Conservation (phyloP, 2,113 vertebrate species). For the Phycodurus eques region DNA sequence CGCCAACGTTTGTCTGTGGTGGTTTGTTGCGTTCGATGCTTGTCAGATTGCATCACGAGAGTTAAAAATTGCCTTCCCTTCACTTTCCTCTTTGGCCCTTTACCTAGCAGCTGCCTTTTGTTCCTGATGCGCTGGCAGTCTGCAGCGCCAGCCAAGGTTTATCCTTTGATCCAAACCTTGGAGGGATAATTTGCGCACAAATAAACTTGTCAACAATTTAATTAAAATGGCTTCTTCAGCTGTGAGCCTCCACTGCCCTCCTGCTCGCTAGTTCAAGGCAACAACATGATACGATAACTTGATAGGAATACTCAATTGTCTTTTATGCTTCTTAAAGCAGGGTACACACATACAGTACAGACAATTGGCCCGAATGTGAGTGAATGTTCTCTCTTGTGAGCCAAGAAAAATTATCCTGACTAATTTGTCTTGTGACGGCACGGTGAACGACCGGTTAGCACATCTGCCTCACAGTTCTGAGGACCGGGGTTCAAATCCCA, state of each 20-base stretch:
- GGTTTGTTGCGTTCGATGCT: slow-evolving; percentile 39
- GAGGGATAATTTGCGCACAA: slow-evolving; percentile 57
- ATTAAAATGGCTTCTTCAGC: slow-evolving; percentile 54
- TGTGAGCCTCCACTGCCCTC: slow-evolving; percentile 17
- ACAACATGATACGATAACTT: not conserved
- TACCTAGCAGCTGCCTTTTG: slow-evolving; percentile 59
- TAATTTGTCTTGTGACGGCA: not conserved
- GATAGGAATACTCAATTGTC: not conserved
- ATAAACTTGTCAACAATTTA: slow-evolving; percentile 68
- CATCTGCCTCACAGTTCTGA: too few species aligned
- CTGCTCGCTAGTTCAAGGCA: slow-evolving; percentile 38
- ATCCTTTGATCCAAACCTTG: slow-evolving; percentile 70
- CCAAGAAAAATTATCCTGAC: not conserved
- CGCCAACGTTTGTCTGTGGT: slow-evolving; percentile 29
- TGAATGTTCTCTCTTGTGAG: not conserved
- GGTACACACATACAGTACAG: too few species aligned
- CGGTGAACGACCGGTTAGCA: too few species aligned
- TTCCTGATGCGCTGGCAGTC: slow-evolving; percentile 50
- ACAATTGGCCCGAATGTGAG: too few species aligned
- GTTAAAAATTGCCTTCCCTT: slow-evolving; percentile 42
- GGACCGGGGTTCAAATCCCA: too few species aligned
- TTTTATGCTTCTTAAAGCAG: not conserved
- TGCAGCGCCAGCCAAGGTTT: slow-evolving; percentile 51
- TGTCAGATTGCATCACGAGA: slow-evolving; percentile 56
- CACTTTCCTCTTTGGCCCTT: slow-evolving; percentile 31